Evolutionary conservation across 2,113 vertebrate species (phyloP).

Genomic region (Coptodon bakossiorum): DNA sequence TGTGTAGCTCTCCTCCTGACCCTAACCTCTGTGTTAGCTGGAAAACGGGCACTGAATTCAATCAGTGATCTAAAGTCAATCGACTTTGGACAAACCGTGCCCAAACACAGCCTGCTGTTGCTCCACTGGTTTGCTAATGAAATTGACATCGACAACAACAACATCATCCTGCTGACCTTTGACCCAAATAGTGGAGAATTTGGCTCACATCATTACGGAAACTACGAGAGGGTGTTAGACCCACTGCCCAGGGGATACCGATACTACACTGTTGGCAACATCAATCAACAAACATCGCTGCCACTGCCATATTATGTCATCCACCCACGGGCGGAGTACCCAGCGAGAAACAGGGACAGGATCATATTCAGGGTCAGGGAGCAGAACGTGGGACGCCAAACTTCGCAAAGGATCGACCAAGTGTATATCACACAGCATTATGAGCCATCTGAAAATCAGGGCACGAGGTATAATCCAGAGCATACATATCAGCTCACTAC

Average conservation of each 20-base stretch:
- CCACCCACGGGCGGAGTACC: neutral
- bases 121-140: constrained; percentile 59
- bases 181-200: constrained; percentile 26
- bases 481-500: constrained; percentile 41
- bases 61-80: constrained; percentile 38
- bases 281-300: neutral
- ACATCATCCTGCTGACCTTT: constrained; percentile 31
- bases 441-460: neutral
- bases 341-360: constrained; percentile 36
- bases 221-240: constrained; percentile 25
- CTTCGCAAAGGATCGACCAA: neutral
- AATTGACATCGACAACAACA: constrained; percentile 8
- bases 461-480: constrained; percentile 30
- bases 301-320: constrained; percentile 34
- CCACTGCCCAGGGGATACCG: neutral
- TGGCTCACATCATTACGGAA: constrained; percentile 50
- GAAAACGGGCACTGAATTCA: neutral
- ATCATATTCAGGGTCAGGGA: constrained; percentile 42
- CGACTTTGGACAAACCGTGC: constrained; percentile 16
- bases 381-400: neutral
- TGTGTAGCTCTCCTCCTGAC: neutral
- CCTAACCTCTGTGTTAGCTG: constrained; percentile 1
- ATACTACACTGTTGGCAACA: constrained; percentile 52
- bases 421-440: constrained; percentile 62
- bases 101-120: constrained; percentile 43